phyloP scores from a whole-genome alignment of 2,113 vertebrate species.

The Prochilodus magdalenae region DNA sequence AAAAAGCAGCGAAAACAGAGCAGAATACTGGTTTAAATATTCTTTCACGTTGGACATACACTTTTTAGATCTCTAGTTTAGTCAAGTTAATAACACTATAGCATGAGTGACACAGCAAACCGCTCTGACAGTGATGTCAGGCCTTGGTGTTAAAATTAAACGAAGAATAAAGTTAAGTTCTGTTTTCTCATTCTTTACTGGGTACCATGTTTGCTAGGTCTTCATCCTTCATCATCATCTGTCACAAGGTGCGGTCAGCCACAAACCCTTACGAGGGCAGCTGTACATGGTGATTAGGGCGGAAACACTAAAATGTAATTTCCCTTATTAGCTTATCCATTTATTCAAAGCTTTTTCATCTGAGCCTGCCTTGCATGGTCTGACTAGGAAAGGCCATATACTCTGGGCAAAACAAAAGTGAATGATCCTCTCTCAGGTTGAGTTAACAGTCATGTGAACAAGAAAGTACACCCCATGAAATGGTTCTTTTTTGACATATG shows the following conservation, averaged over 20 bases:
- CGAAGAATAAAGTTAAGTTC: neutral
- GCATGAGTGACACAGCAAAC: neutral
- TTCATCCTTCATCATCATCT: neutral
- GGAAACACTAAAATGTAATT: conserved; percentile 27
- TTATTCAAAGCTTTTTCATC: neutral
- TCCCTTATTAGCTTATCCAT: neutral
- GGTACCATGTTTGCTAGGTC: neutral
- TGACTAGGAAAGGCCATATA: neutral
- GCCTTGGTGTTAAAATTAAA: too few species aligned
- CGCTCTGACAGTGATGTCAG: neutral
- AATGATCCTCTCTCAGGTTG: neutral
- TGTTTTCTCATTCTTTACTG: neutral
- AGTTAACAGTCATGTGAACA: too few species aligned
- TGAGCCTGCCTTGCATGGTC: neutral
- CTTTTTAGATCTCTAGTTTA: neutral
- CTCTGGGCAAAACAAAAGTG: neutral
- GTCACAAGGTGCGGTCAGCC: conserved; percentile 7
- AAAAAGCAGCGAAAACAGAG: neutral
- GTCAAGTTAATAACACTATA: neutral
- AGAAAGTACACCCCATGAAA: too few species aligned
- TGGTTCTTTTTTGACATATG: too few species aligned
- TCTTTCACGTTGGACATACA: neutral
- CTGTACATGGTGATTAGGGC: conserved; percentile 5
- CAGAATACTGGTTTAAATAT: neutral
- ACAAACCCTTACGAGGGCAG: conserved; percentile 1